Evolutionary conservation across 2,888 invertebrate species (phyloP).

Genomic region (Dicyrtoma fusca): DNA sequence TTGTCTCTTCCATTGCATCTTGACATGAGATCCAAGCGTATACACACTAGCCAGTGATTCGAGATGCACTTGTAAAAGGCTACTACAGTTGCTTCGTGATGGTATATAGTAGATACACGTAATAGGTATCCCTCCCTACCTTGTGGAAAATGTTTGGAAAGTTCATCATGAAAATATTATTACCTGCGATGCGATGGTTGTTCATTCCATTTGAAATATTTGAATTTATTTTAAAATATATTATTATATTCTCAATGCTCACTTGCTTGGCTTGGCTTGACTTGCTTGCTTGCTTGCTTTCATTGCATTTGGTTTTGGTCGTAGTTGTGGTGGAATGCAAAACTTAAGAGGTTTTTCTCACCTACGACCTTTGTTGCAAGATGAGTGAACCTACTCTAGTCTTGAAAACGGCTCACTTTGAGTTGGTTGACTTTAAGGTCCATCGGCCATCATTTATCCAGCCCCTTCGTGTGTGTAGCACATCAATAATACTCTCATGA

Average conservation of each 20-base stretch:
- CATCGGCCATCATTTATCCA: slow-evolving; percentile 37
- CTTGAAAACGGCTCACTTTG: slow-evolving; percentile 36
- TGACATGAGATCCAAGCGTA: too few species aligned
- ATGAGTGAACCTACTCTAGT: slow-evolving; percentile 22
- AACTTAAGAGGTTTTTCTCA: slow-evolving; percentile 20
- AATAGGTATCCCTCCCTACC: too few species aligned
- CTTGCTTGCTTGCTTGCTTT: not conserved
- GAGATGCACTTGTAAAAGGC: too few species aligned
- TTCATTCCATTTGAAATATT: slow-evolving; percentile 7
- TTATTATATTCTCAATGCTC: not conserved
- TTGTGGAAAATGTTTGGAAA: too few species aligned
- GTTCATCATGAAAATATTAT: not conserved
- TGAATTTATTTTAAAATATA: slow-evolving; percentile 20
- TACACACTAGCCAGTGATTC: too few species aligned
- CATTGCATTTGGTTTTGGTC: not conserved
- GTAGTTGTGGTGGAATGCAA: slow-evolving; percentile 22
- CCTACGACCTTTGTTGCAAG: slow-evolving; percentile 34
- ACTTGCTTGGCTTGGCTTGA: too few species aligned
- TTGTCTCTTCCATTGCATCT: not conserved
- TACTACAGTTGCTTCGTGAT: too few species aligned
- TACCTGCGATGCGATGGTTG: slow-evolving; percentile 3
- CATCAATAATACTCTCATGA: slow-evolving; percentile 38
- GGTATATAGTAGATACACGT: too few species aligned
- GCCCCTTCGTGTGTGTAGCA: slow-evolving; percentile 34
- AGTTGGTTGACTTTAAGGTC: slow-evolving; percentile 38